Base-by-base conservation (phyloP, 2,888 invertebrate species). In the Sinelater perroti region DNA sequence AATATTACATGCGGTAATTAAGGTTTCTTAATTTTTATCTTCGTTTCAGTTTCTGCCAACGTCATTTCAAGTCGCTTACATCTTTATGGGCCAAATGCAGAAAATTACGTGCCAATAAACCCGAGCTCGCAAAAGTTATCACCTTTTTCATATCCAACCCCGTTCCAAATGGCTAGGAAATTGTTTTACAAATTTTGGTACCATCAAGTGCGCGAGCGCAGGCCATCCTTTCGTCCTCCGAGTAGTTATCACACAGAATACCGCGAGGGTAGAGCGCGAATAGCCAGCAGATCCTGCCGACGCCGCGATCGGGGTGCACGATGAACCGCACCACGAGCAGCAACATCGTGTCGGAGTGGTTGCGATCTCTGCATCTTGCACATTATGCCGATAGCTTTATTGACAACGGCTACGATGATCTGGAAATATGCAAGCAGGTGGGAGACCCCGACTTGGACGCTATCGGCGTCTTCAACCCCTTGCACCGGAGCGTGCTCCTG, bases 401-500 rank as follows among this genome's bases (percentile, higher is more conserved):
- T 74, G 96, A 96, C 83, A 96, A 96, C 80, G 96, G 95, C 66
- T 96, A 96, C 81, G 95, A 96, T 80, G 95, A 96, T 81, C 84
- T 96, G 78, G 95, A 95, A 83, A 95, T 96, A 75, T 96, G 96
- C 82, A 95, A 95, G 80, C 95, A 95, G 81, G 93, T 96, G 74
- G 95, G 95, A 49, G 94, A 94, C 79, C 94, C 94, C 57, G 96
- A 96, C 81, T 81, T 96, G 78, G 95, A 96, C 80, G 96, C 95
- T 47, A 95, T 96, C 75, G 95, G 95, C 54, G 95, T 96, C 52
- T 86, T 91, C 67, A 92, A 93, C 78, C 88, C 88, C 62, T 82
- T 85, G 61, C 95, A 96, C 79, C 87, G 95, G 14, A 85, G 87
- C 66, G 84, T 90, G 64, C 80, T 96, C 64, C 80, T 95, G 70